Evolutionary conservation across 92 coral and sea anemone genomes (phyloP).

Genomic region (Siderastrea radians): DNA sequence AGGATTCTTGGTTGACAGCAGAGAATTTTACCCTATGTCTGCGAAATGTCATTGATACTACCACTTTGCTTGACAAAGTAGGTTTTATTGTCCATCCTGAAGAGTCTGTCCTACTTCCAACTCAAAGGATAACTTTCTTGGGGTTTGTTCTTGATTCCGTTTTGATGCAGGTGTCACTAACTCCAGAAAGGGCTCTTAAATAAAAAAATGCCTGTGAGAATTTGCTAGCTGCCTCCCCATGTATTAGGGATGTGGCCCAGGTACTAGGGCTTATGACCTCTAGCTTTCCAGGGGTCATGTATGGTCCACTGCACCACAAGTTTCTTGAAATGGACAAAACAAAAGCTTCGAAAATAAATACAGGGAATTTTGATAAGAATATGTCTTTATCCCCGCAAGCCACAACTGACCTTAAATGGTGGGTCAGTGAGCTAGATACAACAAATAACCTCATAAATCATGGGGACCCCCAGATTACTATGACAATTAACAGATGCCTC

Average conservation of each 20-base stretch:
- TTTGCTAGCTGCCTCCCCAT: slow-evolving; percentile 5
- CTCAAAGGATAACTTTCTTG: slow-evolving; percentile 61
- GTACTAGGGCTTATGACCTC: slow-evolving; percentile 58
- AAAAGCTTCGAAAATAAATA: slow-evolving; percentile 42
- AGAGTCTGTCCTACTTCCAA: slow-evolving; percentile 55
- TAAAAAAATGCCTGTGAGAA: slow-evolving; percentile 46
- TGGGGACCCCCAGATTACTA: slow-evolving; percentile 47
- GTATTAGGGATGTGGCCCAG: slow-evolving; percentile 55
- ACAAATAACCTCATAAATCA: slow-evolving; percentile 62
- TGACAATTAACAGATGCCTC: slow-evolving; percentile 73
- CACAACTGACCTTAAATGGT: slow-evolving; percentile 58
- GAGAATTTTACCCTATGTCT: slow-evolving; percentile 33
- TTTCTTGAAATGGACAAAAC: slow-evolving; percentile 69
- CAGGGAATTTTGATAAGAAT: slow-evolving; percentile 67
- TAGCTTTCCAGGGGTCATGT: slow-evolving; percentile 61
- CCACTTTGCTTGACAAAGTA: slow-evolving; percentile 47
- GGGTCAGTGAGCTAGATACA: slow-evolving; percentile 34
- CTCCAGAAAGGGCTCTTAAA: slow-evolving; percentile 53
- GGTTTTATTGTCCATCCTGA: slow-evolving; percentile 66
- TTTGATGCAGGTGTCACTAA: slow-evolving; percentile 41
- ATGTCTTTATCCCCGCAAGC: slow-evolving; percentile 60
- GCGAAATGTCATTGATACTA: slow-evolving; percentile 42
- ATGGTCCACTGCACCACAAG: slow-evolving; percentile 40
- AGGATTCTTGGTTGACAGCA: slow-evolving; percentile 17
- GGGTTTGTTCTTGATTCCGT: slow-evolving; percentile 66